These are phyloP conservation scores for Conistra vaccinii DNA, from an alignment of 2,888 invertebrate species.

Conservation along the genomic window DNA sequence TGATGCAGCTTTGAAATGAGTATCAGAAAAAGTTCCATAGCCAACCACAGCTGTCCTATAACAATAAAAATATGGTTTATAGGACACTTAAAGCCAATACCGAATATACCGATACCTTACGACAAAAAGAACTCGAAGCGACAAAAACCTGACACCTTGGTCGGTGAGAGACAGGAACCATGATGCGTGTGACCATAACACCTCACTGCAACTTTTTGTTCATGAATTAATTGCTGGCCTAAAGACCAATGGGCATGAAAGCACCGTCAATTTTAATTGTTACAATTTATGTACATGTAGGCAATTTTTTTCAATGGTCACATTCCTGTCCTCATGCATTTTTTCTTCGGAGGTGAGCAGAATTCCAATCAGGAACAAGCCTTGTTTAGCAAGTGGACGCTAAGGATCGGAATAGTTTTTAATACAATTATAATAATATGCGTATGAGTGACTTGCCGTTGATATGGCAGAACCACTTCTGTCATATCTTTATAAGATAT, in stretches of 20 bases:
- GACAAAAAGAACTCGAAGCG: conserved; percentile 35
- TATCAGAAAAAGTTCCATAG: background rate
- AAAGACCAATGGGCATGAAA: conserved; percentile 56
- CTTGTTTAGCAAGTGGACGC: conserved; percentile 39
- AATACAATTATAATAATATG: conserved; percentile 19
- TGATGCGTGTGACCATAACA: conserved; percentile 59
- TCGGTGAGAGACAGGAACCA: conserved; percentile 48
- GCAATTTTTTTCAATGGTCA: conserved; percentile 55
- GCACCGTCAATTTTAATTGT: conserved; percentile 53
- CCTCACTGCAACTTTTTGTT: conserved; percentile 51
- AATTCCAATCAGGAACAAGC: conserved; percentile 40
- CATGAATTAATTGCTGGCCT: conserved; percentile 45
- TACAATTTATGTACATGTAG: conserved; percentile 36
- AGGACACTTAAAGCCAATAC: conserved; percentile 9
- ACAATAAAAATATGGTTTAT: conserved; percentile 16
- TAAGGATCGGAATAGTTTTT: conserved; percentile 10
- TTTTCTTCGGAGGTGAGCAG: conserved; percentile 39
- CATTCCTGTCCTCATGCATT: conserved; percentile 42
- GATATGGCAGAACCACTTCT: background rate
- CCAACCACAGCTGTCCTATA: background rate
- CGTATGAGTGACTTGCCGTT: background rate
- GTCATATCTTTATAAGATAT: background rate
- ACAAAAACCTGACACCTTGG: conserved; percentile 56
- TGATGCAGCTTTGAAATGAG: background rate
- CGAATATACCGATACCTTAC: conserved; percentile 10